Evolutionary conservation across 2,113 vertebrate species (phyloP).

Genomic region (Corythaeola cristata): DNA sequence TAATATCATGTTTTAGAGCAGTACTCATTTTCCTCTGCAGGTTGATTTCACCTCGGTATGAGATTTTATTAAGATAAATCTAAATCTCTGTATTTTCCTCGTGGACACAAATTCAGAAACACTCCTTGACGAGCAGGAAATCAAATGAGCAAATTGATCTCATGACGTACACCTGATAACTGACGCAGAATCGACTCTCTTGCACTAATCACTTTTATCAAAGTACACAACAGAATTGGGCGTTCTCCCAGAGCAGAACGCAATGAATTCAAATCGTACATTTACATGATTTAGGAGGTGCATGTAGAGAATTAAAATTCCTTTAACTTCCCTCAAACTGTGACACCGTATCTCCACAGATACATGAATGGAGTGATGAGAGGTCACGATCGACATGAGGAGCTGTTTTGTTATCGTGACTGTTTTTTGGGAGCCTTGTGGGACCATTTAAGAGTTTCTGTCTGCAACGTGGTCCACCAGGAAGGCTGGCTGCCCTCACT

Average conservation of each 20-base stretch:
- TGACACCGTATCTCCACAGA: neutral
- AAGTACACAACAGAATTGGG: neutral
- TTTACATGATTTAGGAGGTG: neutral
- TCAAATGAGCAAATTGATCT: neutral
- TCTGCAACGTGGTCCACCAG: rapidly evolving
- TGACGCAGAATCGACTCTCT: neutral
- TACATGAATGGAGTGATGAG: rapidly evolving
- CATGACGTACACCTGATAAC: neutral
- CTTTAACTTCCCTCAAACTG: neutral
- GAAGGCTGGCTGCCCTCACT: neutral
- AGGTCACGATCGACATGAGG: rapidly evolving
- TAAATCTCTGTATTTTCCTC: neutral
- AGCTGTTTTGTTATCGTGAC: rapidly evolving
- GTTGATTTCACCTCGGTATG: neutral
- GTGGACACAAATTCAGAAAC: neutral
- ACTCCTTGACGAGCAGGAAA: neutral
- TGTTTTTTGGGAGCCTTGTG: neutral
- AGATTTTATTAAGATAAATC: neutral
- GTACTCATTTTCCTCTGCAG: neutral
- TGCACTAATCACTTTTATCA: neutral
- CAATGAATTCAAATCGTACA: neutral
- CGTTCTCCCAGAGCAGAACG: neutral
- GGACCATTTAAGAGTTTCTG: neutral
- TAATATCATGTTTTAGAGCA: neutral
- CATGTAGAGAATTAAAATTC: neutral